Evolutionary conservation across 2,113 vertebrate species (phyloP), one percentile per base, ranked within the genome.

Genomic region (Halcyon senegalensis): DNA sequence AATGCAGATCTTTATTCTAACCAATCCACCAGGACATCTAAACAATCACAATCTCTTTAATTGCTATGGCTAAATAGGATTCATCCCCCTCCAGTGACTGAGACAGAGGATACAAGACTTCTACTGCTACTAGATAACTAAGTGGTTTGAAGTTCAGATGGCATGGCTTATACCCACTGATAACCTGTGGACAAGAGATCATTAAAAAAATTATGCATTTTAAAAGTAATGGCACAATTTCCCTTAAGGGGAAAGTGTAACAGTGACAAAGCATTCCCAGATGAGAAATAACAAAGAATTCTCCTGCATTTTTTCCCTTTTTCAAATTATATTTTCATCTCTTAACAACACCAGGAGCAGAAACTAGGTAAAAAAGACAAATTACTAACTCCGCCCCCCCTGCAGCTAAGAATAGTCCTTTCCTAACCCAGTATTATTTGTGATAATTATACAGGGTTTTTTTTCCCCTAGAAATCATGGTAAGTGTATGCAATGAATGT

Each of bases 1-100:
- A 84, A 92, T 39, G 53, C 21, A 68, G 33, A 23, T 78, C 53
- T 81, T 59, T 51, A 58, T 50, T 77, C 59, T 66, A 85, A 82
- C 5, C 39, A 51, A 10, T 50, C 7, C 35, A 60, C 35, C 51
- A 76, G 59, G n/a, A 74, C 35, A 41, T 62, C 64, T 80, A 67
- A 74, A 74, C 43, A 83, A 50, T 74, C 68, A 30, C 35, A 31
- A 16, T 48, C 43, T 84, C 17, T 79, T 83, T 90, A 93, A 89
- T 83, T 87, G 31, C 82, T 75, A 10, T 30, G 46, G 73, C 51
- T 92, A 75, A 94, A 78, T n/a, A 95, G 73, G 62, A 91, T 85
- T 89, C 82, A 83, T n/a, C 58, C 39, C 46, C 58, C 33, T 74
- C 62, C 66, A 84, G 77, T 44, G 74, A 81, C 6, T 30, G 73